Conservation (phyloP, 2,888 invertebrate species). For the Pseudococcus jackbeardsleyi region DNA sequence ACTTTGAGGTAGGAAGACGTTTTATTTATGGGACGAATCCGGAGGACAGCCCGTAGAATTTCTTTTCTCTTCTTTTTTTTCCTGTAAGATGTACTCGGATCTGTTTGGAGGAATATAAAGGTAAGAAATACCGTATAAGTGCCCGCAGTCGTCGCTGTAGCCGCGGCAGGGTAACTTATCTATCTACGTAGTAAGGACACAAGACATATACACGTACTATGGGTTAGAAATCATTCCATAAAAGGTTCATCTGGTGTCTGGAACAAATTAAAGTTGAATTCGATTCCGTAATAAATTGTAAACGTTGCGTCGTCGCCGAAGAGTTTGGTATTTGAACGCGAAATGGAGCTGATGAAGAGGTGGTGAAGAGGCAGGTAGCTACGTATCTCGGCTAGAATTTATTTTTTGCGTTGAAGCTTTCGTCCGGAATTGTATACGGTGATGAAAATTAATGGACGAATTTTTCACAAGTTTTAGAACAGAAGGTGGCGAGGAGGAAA, state of each 20-base stretch:
- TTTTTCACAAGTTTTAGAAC: neutral
- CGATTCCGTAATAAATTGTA: slow-evolving; percentile 47
- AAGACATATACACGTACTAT: neutral
- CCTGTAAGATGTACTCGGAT: neutral
- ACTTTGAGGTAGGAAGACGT: slow-evolving; percentile 25
- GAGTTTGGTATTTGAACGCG: no score
- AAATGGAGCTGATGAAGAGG: no score
- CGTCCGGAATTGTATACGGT: neutral
- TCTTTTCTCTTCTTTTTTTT: neutral
- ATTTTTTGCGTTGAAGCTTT: neutral
- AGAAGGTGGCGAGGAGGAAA: no score
- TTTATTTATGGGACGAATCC: neutral
- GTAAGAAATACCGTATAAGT: neutral
- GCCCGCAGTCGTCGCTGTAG: neutral
- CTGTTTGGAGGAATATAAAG: neutral
- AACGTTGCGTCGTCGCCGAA: neutral
- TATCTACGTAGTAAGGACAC: neutral
- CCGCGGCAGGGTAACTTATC: neutral
- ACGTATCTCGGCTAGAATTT: no score
- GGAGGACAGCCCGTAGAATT: slow-evolving; percentile 14
- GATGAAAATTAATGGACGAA: slow-evolving; percentile 44
- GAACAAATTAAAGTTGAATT: slow-evolving; percentile 44
- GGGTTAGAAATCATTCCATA: slow-evolving; percentile 37
- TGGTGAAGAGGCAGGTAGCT: no score
- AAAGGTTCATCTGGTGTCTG: slow-evolving; percentile 44